Conservation (phyloP, 53 echinoderm and acorn worm genomes). For the Apostichopus leukothele region DNA sequence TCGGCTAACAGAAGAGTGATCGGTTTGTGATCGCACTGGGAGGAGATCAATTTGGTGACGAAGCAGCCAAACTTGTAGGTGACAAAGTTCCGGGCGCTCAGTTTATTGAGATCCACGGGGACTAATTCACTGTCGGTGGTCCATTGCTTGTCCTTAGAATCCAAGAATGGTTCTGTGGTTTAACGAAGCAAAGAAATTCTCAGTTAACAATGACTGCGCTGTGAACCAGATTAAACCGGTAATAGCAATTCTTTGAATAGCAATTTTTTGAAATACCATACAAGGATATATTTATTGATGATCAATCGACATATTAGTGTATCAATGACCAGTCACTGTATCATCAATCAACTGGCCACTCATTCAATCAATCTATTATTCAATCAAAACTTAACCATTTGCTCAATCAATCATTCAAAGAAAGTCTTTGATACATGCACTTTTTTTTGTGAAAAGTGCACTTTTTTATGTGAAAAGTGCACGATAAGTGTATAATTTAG, state of each 20-base stretch:
- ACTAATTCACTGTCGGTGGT: slow-evolving; percentile 71
- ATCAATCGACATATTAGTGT: too few species aligned
- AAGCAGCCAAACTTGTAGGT: slow-evolving; percentile 96
- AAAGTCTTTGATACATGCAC: slow-evolving; percentile 50
- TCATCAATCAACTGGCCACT: too few species aligned
- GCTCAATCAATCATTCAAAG: too few species aligned
- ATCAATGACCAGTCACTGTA: too few species aligned
- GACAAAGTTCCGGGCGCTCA: slow-evolving; percentile 84
- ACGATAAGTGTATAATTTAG: slow-evolving; percentile 42
- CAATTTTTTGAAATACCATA: too few species aligned
- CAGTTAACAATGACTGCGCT: too few species aligned
- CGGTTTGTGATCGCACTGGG: slow-evolving; percentile 73
- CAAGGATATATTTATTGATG: too few species aligned
- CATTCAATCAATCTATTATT: too few species aligned
- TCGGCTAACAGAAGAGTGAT: slow-evolving; percentile 89
- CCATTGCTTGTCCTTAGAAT: slow-evolving; percentile 79
- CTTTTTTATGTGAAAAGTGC: slow-evolving; percentile 76
- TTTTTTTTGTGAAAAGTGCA: slow-evolving; percentile 84
- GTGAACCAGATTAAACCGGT: too few species aligned
- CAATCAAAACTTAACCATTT: too few species aligned
- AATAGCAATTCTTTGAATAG: too few species aligned
- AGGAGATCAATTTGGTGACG: slow-evolving; percentile 70
- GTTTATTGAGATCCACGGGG: slow-evolving; percentile 84
- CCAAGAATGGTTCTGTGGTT: slow-evolving; percentile 70
- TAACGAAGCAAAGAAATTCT: too few species aligned